phyloP scores from a whole-genome alignment of 2,888 invertebrate genomes.

The Limulus polyphemus region DNA sequence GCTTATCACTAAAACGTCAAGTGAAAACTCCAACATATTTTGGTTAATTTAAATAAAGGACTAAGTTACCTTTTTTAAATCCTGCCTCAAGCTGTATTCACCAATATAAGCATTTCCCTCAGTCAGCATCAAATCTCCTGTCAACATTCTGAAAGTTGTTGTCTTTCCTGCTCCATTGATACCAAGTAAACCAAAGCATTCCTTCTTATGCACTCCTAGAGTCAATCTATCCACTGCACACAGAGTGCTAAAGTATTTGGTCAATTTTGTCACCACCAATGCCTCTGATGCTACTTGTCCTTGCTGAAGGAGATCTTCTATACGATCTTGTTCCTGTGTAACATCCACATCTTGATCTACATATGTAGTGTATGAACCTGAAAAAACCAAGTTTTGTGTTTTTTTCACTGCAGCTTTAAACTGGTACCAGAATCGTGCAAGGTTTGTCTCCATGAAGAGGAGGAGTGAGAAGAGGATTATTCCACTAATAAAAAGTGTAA shows the following conservation, averaged over 20 bases:
- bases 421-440: neutral
- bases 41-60: neutral
- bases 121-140: slow-evolving; percentile 13
- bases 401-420: neutral
- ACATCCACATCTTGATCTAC: slow-evolving; percentile 3
- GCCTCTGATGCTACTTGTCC: slow-evolving; percentile 3
- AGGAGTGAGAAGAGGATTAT: neutral
- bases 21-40: too few species aligned
- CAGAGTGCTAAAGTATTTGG: slow-evolving; percentile 19
- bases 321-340: neutral
- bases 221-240: slow-evolving; percentile 24
- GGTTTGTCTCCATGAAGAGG: neutral
- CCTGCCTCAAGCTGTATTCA: neutral
- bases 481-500: neutral
- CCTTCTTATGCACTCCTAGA: slow-evolving; percentile 23
- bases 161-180: slow-evolving; percentile 29
- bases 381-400: neutral
- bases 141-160: slow-evolving; percentile 27
- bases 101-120: slow-evolving; percentile 18
- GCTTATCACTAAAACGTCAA: too few species aligned
- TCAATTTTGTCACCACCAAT: slow-evolving; percentile 15
- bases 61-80: slow-evolving; percentile 10
- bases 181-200: slow-evolving; percentile 27
- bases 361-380: neutral
- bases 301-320: neutral